Percentiles rank a stretch among this genome's conserved stretches.
Conservation (phyloP, 2,888 invertebrate genomes). For the Formica aserva region DNA sequence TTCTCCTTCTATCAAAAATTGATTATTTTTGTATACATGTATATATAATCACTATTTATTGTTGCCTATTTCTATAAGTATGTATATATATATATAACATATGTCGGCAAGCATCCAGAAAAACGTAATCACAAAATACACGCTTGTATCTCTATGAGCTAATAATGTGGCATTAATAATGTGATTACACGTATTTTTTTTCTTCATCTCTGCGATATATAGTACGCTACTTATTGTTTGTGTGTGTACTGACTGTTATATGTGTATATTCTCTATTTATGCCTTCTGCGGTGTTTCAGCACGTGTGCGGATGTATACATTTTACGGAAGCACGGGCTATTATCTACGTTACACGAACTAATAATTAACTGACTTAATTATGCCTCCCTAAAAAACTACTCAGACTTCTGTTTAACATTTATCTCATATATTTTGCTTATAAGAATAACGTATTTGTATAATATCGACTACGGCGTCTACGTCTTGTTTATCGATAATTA, state of each 20-base stretch:
- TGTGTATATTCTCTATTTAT: constrained; percentile 28
- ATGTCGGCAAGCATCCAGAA: constrained; percentile 68
- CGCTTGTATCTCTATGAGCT: constrained; percentile 72
- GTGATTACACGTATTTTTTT: constrained; percentile 57
- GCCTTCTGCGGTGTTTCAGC: constrained; percentile 55
- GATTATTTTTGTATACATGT: constrained; percentile 68
- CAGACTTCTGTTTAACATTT: constrained; percentile 78
- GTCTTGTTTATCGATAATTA: constrained; percentile 60
- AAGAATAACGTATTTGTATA: constrained; percentile 77
- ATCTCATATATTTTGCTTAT: constrained; percentile 70
- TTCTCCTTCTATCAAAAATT: constrained; percentile 68
- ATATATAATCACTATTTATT: constrained; percentile 51
- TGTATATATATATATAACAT: constrained; percentile 23
- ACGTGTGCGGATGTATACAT: constrained; percentile 68
- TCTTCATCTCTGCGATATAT: constrained; percentile 34
- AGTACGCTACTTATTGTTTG: constrained; percentile 57
- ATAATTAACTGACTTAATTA: constrained; percentile 60
- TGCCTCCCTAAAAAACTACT: constrained; percentile 75
- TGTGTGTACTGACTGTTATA: constrained; percentile 35
- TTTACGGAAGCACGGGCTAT: constrained; percentile 81
- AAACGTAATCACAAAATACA: constrained; percentile 80
- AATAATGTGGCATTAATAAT: constrained; percentile 62
- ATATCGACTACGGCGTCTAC: constrained; percentile 70
- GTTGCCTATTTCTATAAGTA: constrained; percentile 45
- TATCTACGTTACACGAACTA: constrained; percentile 70